Conservation (phyloP, 2,113 vertebrate species). For the Trogon surrucura region DNA sequence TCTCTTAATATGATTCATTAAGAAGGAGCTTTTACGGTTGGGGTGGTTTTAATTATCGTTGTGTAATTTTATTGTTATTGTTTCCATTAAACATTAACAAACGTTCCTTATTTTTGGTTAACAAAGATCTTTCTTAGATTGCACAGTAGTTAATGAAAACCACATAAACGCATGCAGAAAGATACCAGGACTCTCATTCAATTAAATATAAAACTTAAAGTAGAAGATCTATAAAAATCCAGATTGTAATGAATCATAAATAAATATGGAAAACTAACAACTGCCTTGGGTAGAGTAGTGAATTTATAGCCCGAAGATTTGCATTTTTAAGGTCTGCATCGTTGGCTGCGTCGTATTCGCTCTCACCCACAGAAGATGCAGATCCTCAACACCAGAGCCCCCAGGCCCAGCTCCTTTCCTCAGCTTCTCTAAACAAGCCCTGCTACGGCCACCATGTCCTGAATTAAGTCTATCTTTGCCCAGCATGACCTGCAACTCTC, state of each 20-base stretch:
- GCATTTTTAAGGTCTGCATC: conserved; percentile 65
- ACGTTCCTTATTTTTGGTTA: conserved; percentile 74
- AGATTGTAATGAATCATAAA: conserved; percentile 75
- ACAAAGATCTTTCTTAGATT: conserved; percentile 69
- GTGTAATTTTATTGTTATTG: conserved; percentile 70
- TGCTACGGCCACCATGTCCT: neutral
- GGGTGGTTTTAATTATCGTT: conserved; percentile 77
- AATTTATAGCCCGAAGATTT: conserved; percentile 58
- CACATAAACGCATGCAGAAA: conserved; percentile 68
- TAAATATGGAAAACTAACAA: conserved; percentile 64
- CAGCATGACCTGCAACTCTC: neutral
- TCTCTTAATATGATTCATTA: conserved; percentile 72
- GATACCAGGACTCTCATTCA: conserved; percentile 62
- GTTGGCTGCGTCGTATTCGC: neutral
- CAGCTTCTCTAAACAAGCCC: neutral
- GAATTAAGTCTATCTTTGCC: neutral
- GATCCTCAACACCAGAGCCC: neutral
- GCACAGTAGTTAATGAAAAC: conserved; percentile 77
- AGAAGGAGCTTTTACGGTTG: conserved; percentile 62
- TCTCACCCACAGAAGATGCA: conserved; percentile 47
- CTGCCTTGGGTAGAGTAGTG: conserved; percentile 39
- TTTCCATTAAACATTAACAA: conserved; percentile 76
- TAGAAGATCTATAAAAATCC: conserved; percentile 64
- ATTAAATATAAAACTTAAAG: conserved; percentile 66
- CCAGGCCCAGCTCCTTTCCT: neutral